phyloP scores from a whole-genome alignment of 2,113 vertebrate species.

The Mustelus asterias region DNA sequence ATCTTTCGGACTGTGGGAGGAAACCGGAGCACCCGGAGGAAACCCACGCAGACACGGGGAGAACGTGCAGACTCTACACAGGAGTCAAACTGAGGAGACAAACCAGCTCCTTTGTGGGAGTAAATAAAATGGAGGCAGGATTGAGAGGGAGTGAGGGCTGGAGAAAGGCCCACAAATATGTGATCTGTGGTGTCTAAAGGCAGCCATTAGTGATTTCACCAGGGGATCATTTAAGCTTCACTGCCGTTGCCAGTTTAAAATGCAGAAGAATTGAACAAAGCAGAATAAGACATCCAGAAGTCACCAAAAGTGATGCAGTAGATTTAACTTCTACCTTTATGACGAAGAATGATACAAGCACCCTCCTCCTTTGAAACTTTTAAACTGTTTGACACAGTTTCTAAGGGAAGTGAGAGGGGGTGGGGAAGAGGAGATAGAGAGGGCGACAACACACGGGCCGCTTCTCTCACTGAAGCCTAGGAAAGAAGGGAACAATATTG shows the following conservation, averaged over 20 bases:
- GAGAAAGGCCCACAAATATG: too few species aligned
- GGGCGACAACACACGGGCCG: neutral
- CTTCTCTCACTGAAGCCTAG: neutral
- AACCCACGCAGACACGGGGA: too few species aligned
- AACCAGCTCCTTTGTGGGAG: too few species aligned
- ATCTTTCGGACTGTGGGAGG: too few species aligned
- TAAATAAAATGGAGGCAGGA: too few species aligned
- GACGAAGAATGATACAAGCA: neutral
- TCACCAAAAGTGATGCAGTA: neutral
- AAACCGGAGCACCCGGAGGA: too few species aligned
- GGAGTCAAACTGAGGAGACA: too few species aligned
- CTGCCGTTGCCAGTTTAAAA: neutral
- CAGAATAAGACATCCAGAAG: neutral
- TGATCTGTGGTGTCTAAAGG: too few species aligned
- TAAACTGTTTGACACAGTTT: neutral
- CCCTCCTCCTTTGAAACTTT: neutral
- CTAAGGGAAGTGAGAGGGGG: neutral
- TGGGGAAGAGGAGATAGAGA: neutral
- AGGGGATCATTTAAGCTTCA: too few species aligned
- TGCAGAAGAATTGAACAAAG: neutral
- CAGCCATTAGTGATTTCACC: too few species aligned
- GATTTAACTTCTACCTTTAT: neutral
- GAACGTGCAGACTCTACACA: too few species aligned
- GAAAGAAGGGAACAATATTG: neutral
- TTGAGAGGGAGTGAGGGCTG: too few species aligned